These are phyloP conservation scores for Garrulus glandarius DNA, from an alignment of 2,797 vertebrate genomes.

Conservation along the genomic window DNA sequence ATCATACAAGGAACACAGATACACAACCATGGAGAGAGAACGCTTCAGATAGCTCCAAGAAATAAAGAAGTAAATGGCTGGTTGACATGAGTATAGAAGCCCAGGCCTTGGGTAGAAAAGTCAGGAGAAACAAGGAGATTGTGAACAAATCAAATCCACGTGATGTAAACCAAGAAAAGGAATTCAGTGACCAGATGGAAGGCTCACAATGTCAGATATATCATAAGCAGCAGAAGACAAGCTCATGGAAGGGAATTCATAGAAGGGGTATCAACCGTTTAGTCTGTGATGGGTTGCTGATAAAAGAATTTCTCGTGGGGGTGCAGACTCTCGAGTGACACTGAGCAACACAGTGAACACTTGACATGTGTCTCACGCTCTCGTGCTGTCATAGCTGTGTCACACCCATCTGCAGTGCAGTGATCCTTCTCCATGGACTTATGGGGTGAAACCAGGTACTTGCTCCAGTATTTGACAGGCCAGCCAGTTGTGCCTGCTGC, in stretches of 20 bases:
- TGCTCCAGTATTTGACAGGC: neutral
- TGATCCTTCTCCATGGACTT: neutral
- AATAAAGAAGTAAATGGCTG: neutral
- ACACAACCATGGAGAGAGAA: neutral
- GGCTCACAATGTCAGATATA: neutral
- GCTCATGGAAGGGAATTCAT: neutral
- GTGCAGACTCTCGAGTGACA: accelerated
- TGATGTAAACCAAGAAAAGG: neutral
- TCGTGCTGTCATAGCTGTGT: accelerated
- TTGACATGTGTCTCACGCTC: accelerated
- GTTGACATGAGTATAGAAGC: neutral
- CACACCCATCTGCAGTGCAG: neutral
- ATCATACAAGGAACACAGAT: neutral
- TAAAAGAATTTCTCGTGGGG: neutral
- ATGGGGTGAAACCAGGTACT: neutral
- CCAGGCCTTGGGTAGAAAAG: neutral
- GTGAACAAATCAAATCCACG: neutral
- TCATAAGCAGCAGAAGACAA: neutral
- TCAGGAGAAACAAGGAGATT: neutral
- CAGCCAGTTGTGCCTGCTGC: neutral
- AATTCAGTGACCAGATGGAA: neutral
- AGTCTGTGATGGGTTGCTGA: neutral
- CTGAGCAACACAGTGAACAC: neutral
- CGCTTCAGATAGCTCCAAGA: neutral
- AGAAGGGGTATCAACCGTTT: neutral